phyloP scores from a whole-genome alignment of 2,888 invertebrate species.

The Copidosoma aretas region DNA sequence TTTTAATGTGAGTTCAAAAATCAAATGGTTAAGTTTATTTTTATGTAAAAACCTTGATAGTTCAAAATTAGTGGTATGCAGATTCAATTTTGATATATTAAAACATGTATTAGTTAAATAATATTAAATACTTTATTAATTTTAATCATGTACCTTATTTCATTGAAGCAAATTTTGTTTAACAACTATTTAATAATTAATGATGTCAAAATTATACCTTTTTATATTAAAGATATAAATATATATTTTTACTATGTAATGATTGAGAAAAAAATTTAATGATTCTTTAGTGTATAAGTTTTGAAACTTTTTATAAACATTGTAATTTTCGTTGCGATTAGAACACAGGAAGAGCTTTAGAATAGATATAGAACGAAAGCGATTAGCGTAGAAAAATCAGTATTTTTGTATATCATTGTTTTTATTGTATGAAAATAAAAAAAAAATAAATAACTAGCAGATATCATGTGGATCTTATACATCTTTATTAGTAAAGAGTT shows the following conservation, averaged over 20 bases:
- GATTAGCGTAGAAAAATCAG: constrained; percentile 55
- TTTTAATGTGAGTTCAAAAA: constrained; percentile 20
- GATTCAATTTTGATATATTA: constrained; percentile 36
- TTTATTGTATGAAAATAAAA: constrained; percentile 36
- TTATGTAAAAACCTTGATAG: constrained; percentile 29
- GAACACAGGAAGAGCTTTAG: constrained; percentile 44
- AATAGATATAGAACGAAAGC: constrained; percentile 40
- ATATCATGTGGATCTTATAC: constrained; percentile 35
- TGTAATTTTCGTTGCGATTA: constrained; percentile 43
- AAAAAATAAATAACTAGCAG: constrained; percentile 7
- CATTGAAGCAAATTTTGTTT: constrained; percentile 25
- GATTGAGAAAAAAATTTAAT: constrained; percentile 24
- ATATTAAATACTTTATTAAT: constrained; percentile 27
- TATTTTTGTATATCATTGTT: constrained; percentile 57
- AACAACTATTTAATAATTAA: constrained; percentile 30
- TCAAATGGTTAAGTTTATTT: constrained; percentile 28
- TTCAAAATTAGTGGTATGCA: constrained; percentile 37
- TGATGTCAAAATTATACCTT: constrained; percentile 31
- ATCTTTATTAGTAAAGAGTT: constrained; percentile 29
- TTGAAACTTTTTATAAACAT: constrained; percentile 41
- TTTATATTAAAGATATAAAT: constrained; percentile 22
- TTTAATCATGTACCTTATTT: constrained; percentile 27
- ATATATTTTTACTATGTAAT: constrained; percentile 34
- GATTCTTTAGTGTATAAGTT: constrained; percentile 39
- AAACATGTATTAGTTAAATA: constrained; percentile 26